Base-by-base conservation (phyloP, 2,888 invertebrate genomes). In the Dioctria linearis region DNA sequence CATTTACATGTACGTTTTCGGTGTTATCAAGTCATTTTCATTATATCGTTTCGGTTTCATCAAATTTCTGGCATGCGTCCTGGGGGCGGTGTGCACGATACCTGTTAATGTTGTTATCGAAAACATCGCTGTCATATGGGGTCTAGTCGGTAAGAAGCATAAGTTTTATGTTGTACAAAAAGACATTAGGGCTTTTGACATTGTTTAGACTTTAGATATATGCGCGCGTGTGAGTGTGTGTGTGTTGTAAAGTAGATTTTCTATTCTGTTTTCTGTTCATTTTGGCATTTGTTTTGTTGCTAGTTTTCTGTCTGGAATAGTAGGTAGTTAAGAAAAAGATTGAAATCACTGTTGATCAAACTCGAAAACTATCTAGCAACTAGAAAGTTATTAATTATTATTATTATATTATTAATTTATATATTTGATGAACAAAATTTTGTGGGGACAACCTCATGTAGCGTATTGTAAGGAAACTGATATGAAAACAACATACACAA, bases 91-190 rank as follows among this genome's bases (percentile, higher is more conserved):
- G 71, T 93, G 95, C 81, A 96, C 96, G 80, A 96, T 98, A 88
- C 98, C 98, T 25, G 94, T 98, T 85, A 98, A 98, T 90, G 92
- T 98, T 85, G 91, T 97, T 80, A 97, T 98, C 85, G 98, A 98
- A 90, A 98, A 98, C 90, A 92, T 96, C 84, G 98, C 98, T 80
- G 97, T 98, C 51, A 92, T 98, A 83, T 97, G 98, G 96, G 98
- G 98, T 54, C 91, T 98, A 57, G 92, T 97, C 84, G 97, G 97
- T 13, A 95, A 97, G 86, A 98, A 98, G 90, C 96, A 98, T 90
- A 96, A 96, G 89, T 98, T 98, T 90, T 98, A 98, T 89, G 95
- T 98, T 86, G 98, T 98, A 78, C 96, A 97, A 89, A 98, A 98
- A 89, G 96, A 97, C 89, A 90, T 95, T 78, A 92, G 93, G 87